Evolutionary conservation across 2,797 vertebrate species (phyloP).

Genomic region (Tenualosa thibaudeaui): DNA sequence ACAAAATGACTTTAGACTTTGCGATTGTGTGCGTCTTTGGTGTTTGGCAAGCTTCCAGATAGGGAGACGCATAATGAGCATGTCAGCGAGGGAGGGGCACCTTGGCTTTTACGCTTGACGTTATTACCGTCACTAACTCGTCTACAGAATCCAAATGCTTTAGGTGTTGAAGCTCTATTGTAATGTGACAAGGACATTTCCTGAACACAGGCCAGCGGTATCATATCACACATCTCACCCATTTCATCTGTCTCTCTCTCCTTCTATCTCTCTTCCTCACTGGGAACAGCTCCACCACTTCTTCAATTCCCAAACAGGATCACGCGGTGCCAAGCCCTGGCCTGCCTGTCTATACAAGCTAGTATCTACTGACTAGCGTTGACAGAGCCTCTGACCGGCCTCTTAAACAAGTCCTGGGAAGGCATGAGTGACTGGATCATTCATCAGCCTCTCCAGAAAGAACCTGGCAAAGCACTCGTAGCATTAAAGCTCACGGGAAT

Average conservation of each 20-base stretch:
- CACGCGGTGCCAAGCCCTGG: background rate
- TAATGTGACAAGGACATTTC: background rate
- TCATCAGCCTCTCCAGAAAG: background rate
- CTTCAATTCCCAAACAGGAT: background rate
- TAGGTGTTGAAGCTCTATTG: conserved; percentile 8
- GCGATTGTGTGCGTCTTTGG: background rate
- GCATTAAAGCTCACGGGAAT: conserved; percentile 17
- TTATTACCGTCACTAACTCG: conserved; percentile 16
- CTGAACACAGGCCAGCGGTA: background rate
- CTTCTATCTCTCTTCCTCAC: background rate
- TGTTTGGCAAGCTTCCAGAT: background rate
- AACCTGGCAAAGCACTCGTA: background rate
- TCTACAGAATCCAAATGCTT: background rate
- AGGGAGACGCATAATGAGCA: background rate
- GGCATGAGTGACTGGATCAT: conserved; percentile 19
- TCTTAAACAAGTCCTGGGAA: conserved; percentile 14
- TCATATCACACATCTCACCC: background rate
- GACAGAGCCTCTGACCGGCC: conserved; percentile 2
- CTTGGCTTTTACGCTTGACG: conserved; percentile 16
- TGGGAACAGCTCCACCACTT: background rate
- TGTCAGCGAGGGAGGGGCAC: background rate
- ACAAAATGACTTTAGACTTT: background rate
- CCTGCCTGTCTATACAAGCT: background rate
- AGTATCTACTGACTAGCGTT: background rate
- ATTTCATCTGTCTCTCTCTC: background rate